Evolutionary conservation across 2,113 vertebrate genomes (phyloP), one percentile per base, ranked within the genome.

Genomic region (Sebastes schlegelii): DNA sequence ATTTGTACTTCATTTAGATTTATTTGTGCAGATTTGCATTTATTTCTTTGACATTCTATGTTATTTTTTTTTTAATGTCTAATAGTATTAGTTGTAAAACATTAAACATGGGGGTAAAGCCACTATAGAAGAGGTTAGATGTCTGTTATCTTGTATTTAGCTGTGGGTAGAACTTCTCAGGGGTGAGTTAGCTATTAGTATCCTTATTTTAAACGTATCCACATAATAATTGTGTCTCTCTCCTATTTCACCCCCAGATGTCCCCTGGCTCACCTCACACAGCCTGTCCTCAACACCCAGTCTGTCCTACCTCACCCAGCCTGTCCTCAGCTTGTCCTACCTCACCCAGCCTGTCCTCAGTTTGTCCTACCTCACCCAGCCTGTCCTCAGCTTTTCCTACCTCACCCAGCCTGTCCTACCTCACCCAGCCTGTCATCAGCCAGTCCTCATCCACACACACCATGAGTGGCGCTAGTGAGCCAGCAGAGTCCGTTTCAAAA

Each of bases 381-480:
- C 34, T 34, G 34, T 34, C 34, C 34, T 34, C 34, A 34, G 34
- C 34, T 4, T 21, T 9, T 2, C 61, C 72, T 42, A 13, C 23
- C 61, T 54, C 11, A 4, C 57, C 42, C 65, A n/a, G 55, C 4
- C 26, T 21, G 12, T 2, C 61, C 72, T 42, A 13, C 23, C 61
- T 54, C 11, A 4, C 57, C 42, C 65, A n/a, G 55, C 2, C 26
- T 66, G 87, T 10, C 48, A 34, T 34, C 34, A 34, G 34, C 34
- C 34, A 34, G 34, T 34, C 34, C 0, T 74, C 46, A 71, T 19
- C 57, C 6, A 26, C 75, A 34, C 34, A 60, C 23, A 16, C 90
- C 88, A 43, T 63, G 1, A 2, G 90, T 84, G 84, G 90, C 88
- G 71, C 11, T 68, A 66, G 67, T 1, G 83, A 87, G 85, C 46